Conservation (phyloP, 1,140 invertebrate genomes). For the Caerostris darwini region DNA sequence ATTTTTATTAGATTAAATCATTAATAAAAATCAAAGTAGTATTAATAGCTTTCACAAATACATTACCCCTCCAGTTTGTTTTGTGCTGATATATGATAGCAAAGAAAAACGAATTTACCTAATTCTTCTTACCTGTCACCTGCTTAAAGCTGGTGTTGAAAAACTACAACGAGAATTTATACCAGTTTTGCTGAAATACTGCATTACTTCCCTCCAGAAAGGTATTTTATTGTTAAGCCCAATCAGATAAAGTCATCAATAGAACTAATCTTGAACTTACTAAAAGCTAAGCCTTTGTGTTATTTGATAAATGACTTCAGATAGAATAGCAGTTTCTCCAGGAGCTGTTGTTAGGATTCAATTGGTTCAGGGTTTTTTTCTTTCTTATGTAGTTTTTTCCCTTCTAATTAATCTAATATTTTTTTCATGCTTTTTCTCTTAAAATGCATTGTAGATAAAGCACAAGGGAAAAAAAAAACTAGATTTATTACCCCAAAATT, state of each 20-base stretch:
- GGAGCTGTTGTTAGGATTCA: slow-evolving; percentile 28
- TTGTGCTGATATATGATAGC: background rate
- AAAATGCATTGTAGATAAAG: background rate
- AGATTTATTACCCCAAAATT: background rate
- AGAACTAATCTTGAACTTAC: slow-evolving; percentile 21
- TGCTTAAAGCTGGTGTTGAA: background rate
- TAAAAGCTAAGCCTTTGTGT: slow-evolving; percentile 32
- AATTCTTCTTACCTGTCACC: background rate
- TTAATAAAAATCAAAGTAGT: too few species aligned
- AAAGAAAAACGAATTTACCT: background rate
- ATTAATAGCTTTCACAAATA: too few species aligned
- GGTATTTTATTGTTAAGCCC: slow-evolving; percentile 9
- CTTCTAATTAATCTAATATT: background rate
- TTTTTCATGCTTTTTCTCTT: background rate
- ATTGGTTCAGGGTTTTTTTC: background rate
- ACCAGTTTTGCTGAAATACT: background rate
- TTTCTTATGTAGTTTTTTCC: background rate
- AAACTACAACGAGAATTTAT: background rate
- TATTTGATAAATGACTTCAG: slow-evolving; percentile 35
- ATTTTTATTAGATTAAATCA: too few species aligned
- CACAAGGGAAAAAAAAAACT: background rate
- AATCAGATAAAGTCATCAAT: slow-evolving; percentile 40
- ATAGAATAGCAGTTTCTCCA: slow-evolving; percentile 31
- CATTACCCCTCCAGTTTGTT: background rate
- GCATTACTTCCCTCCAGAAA: background rate